These are phyloP conservation scores for rat (Rattus norvegicus) DNA, from an alignment of 2,113 vertebrate species.

Conservation along the genomic window GRCr8 NC_086024.1:48873001-48873500, in stretches of 20 bases:
- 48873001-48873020: rapidly evolving
- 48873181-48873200: too few relatives aligned
- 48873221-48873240: neutral
- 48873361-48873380: too few relatives aligned
- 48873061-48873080: neutral
- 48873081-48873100: too few relatives aligned
- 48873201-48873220: neutral
- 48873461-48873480: rapidly evolving
- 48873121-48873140: neutral
- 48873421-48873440: rapidly evolving
- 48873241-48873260: neutral
- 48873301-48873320: rapidly evolving
- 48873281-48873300: rapidly evolving
- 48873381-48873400: neutral
- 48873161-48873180: neutral
- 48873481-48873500: neutral
- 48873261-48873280: neutral
- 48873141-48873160: neutral
- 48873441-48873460: neutral
- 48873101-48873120: too few relatives aligned
- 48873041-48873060: too few relatives aligned
- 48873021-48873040: rapidly evolving
- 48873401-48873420: too few relatives aligned
- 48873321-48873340: neutral
- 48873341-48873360: too few relatives aligned